Conservation (phyloP, 1,140 invertebrate species). For the Holotrichia oblita region DNA sequence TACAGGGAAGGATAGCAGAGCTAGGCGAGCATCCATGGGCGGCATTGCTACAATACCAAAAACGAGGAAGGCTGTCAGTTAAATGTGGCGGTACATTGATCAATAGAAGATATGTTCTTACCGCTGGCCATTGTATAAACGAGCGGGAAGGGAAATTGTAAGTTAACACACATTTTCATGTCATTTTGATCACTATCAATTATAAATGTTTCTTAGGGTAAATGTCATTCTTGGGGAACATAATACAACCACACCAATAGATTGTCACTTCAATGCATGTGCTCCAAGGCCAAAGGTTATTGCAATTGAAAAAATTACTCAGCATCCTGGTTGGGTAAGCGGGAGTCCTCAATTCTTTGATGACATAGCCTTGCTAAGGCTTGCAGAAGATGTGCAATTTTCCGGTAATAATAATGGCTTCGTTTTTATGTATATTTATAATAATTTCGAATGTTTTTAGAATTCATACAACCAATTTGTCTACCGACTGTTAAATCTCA, state of each 20-base stretch:
- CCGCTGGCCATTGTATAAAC: slow-evolving; percentile 67
- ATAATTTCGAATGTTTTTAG: not conserved
- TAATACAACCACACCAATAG: slow-evolving; percentile 40
- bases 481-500: not conserved
- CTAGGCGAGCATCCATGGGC: slow-evolving; percentile 78
- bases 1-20: slow-evolving; percentile 62
- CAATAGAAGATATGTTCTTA: slow-evolving; percentile 63
- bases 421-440: not conserved
- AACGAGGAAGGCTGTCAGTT: slow-evolving; percentile 55
- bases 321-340: slow-evolving; percentile 60
- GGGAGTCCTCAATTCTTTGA: slow-evolving; percentile 53
- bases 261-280: slow-evolving; percentile 55
- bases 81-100: slow-evolving; percentile 67
- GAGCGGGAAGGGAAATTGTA: slow-evolving; percentile 53
- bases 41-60: slow-evolving; percentile 71
- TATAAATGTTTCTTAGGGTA: slow-evolving; percentile 25
- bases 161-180: slow-evolving; percentile 43
- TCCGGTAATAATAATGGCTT: slow-evolving; percentile 11
- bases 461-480: slow-evolving; percentile 43
- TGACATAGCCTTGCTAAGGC: slow-evolving; percentile 38
- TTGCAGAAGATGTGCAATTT: slow-evolving; percentile 37
- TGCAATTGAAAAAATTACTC: slow-evolving; percentile 57
- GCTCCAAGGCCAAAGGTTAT: slow-evolving; percentile 60
- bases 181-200: not conserved
- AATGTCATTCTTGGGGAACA: slow-evolving; percentile 45